A percentile compares a stretch with the other conserved stretches of the same genome.
Conservation (phyloP, 2,797 vertebrate genomes). For the Dipus sagitta region DNA sequence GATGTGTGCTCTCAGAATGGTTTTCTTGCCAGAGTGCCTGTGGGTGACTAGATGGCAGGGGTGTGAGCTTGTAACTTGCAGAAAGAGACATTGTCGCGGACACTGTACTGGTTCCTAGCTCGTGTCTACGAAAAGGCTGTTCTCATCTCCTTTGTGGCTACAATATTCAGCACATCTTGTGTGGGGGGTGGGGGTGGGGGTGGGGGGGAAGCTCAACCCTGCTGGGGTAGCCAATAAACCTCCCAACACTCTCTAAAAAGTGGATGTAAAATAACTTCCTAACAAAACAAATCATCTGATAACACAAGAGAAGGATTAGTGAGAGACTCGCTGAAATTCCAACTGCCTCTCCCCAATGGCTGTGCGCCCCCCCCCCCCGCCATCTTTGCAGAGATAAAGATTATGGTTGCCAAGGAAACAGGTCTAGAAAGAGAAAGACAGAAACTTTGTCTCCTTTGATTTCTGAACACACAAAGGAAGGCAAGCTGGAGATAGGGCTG, state of each 20-base stretch:
- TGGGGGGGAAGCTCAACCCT: constrained; percentile 17
- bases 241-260: constrained; percentile 60
- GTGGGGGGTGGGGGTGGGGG: constrained; percentile 59
- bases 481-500: constrained; percentile 83
- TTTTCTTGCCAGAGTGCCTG: background rate
- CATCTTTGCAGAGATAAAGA: constrained; percentile 90
- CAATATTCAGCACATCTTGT: background rate
- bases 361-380: constrained; percentile 29
- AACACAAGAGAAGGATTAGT: constrained; percentile 82
- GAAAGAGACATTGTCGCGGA: background rate
- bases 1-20: background rate
- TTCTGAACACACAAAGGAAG: constrained; percentile 81
- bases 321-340: constrained; percentile 88
- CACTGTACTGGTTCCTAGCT: constrained; percentile 17
- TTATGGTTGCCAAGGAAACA: constrained; percentile 94
- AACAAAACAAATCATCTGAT: constrained; percentile 78
- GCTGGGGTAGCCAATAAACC: constrained; percentile 69
- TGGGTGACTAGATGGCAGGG: background rate
- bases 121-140: constrained; percentile 14
- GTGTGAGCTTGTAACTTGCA: background rate
- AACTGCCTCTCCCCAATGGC: constrained; percentile 87
- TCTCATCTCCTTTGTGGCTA: constrained; percentile 70
- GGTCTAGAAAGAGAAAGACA: constrained; percentile 83
- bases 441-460: constrained; percentile 88
- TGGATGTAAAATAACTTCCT: constrained; percentile 73